These are phyloP conservation scores for Paedocypris sp. DNA, from an alignment of 2,113 vertebrate genomes.

Conservation along the genomic window DNA sequence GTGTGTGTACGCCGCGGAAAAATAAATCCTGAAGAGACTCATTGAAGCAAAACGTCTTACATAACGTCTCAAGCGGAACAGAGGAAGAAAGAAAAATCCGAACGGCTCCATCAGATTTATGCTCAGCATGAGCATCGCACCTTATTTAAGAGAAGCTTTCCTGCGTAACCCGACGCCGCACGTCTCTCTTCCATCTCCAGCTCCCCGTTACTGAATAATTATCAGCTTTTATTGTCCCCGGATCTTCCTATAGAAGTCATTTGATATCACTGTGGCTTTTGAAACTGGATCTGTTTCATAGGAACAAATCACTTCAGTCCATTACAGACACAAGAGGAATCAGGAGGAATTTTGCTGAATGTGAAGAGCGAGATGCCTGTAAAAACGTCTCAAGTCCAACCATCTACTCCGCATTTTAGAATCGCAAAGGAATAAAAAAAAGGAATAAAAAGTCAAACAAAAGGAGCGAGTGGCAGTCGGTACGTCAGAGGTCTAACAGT, in stretches of 20 bases:
- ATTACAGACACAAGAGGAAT: not conserved
- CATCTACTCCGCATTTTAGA: too few species aligned
- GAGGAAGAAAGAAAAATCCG: too few species aligned
- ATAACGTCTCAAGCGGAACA: too few species aligned
- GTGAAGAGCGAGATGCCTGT: not conserved
- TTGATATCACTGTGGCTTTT: slow-evolving; percentile 27
- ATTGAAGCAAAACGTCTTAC: too few species aligned
- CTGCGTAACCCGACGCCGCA: slow-evolving; percentile 24
- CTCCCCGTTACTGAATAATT: slow-evolving; percentile 30
- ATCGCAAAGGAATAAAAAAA: not conserved
- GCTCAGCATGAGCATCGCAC: not conserved
- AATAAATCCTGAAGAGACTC: too few species aligned
- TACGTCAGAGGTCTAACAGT: not conserved
- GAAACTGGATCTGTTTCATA: slow-evolving; percentile 29
- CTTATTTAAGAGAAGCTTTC: not conserved
- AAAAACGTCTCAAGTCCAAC: too few species aligned
- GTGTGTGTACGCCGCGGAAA: too few species aligned
- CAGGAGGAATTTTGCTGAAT: not conserved
- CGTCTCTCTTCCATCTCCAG: slow-evolving; percentile 8
- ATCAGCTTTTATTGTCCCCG: slow-evolving; percentile 34
- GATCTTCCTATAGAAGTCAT: slow-evolving; percentile 26
- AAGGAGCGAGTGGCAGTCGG: not conserved
- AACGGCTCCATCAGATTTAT: too few species aligned
- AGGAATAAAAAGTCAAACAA: not conserved
- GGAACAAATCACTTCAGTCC: slow-evolving; percentile 22